Evolutionary conservation across 2,113 vertebrate species (phyloP).

Genomic region (Scopus umbretta): DNA sequence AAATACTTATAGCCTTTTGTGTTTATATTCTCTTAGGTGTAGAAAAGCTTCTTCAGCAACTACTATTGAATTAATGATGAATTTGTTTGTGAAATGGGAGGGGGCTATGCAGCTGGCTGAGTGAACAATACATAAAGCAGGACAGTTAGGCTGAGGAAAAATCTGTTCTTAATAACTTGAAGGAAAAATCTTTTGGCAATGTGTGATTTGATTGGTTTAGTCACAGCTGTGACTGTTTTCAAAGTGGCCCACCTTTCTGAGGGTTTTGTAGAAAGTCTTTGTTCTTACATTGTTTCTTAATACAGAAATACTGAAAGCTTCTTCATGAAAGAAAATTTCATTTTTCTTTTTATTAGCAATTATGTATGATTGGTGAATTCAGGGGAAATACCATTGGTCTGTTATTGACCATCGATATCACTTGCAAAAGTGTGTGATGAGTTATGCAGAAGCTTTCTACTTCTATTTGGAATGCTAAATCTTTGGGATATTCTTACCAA

Average conservation of each 20-base stretch:
- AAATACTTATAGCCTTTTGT: neutral
- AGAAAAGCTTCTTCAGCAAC: neutral
- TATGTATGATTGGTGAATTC: neutral
- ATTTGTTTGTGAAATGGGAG: neutral
- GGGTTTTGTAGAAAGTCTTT: neutral
- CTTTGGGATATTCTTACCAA: neutral
- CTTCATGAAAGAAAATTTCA: neutral
- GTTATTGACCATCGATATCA: neutral
- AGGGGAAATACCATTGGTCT: neutral
- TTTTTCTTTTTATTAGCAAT: neutral
- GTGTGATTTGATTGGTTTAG: neutral
- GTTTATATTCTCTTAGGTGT: neutral
- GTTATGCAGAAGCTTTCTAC: neutral
- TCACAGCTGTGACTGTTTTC: neutral
- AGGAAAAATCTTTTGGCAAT: neutral
- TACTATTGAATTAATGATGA: neutral
- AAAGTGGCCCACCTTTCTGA: neutral
- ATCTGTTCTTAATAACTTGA: neutral
- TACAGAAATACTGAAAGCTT: neutral
- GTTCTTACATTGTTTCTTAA: neutral
- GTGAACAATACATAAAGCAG: neutral
- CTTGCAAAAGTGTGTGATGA: neutral
- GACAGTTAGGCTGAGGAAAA: neutral
- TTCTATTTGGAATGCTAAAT: neutral
- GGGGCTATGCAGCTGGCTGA: neutral